phyloP scores from a whole-genome alignment of 2,113 vertebrate genomes.

The Barbus barbus region DNA sequence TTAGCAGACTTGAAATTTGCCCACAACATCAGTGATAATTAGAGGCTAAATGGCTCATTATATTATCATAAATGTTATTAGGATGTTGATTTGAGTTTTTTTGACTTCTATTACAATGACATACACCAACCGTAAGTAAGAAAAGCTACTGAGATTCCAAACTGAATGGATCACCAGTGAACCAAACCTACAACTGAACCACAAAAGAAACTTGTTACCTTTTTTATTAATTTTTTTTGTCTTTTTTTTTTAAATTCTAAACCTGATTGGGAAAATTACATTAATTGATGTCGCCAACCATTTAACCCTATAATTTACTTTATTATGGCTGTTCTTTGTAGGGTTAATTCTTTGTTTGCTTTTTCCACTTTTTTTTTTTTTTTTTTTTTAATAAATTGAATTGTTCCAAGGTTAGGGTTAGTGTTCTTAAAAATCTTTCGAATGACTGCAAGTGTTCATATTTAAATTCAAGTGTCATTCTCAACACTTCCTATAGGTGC shows the following conservation, averaged over 20 bases:
- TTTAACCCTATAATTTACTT: background rate
- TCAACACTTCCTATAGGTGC: background rate
- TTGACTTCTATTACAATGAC: background rate
- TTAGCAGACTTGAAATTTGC: background rate
- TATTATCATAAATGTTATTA: background rate
- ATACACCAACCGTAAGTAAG: background rate
- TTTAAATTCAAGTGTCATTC: background rate
- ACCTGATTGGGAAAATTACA: background rate
- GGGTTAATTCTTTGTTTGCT: background rate
- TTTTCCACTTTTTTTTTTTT: background rate
- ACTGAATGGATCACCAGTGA: background rate
- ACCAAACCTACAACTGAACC: background rate
- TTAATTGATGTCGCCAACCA: background rate
- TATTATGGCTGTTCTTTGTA: background rate
- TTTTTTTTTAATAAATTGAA: background rate
- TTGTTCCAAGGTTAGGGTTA: no score
- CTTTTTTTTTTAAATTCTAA: no score
- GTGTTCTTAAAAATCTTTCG: no score
- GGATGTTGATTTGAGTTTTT: background rate
- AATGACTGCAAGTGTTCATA: background rate
- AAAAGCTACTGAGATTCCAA: background rate
- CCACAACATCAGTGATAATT: background rate
- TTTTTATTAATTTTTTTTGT: no score
- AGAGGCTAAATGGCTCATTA: background rate
- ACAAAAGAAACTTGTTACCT: no score